phyloP scores from a whole-genome alignment of 2,113 vertebrate genomes.

The Oriolus oriolus region DNA sequence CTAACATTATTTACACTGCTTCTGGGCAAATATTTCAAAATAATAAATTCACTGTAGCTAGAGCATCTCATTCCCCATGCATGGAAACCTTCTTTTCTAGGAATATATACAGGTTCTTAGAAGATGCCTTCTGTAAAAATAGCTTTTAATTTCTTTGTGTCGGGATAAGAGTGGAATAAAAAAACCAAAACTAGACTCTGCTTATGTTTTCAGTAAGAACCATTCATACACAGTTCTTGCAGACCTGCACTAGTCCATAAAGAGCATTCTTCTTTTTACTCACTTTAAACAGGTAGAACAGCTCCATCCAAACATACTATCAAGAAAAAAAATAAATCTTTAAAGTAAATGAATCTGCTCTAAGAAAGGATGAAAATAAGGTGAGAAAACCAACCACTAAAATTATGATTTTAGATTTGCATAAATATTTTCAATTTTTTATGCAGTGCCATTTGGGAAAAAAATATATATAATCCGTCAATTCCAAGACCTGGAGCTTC shows the following conservation, averaged over 20 bases:
- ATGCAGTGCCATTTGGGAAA: neutral
- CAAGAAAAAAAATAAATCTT: neutral
- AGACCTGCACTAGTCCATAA: neutral
- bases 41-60: neutral
- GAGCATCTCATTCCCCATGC: neutral
- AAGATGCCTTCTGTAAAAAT: neutral
- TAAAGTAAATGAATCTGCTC: neutral
- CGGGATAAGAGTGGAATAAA: neutral
- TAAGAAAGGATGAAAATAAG: neutral
- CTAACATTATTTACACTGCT: neutral
- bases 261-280: neutral
- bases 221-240: neutral
- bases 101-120: neutral
- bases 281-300: neutral
- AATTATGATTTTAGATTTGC: neutral
- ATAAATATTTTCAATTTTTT: neutral
- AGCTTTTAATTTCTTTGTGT: neutral
- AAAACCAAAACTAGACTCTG: neutral
- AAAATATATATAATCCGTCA: neutral
- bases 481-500: neutral
- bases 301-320: neutral
- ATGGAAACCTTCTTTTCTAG: neutral
- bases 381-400: neutral
- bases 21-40: slow-evolving; percentile 3
- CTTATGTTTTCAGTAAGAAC: neutral